Evolutionary conservation across 1,140 invertebrate species (phyloP).

Genomic region (Heliconius congener): DNA sequence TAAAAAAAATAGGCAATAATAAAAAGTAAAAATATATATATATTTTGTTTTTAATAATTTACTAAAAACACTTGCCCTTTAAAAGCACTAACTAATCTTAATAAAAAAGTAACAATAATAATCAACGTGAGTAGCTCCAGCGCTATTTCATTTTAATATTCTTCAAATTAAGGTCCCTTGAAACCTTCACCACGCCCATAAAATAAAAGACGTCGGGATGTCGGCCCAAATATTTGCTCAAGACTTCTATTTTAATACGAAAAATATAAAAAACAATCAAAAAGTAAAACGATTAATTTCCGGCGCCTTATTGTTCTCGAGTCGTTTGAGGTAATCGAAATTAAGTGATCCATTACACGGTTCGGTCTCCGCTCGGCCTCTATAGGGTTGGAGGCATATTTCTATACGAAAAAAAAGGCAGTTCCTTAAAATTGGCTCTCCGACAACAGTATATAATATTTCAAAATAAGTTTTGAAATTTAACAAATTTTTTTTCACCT

Average conservation of each 20-base stretch:
- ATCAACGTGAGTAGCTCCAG: constrained; percentile 1
- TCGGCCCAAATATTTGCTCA: constrained; percentile 12
- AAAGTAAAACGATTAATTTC: constrained; percentile 75
- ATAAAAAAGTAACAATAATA: background rate
- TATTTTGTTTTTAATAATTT: background rate
- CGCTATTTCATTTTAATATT: constrained; percentile 12
- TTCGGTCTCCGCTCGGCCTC: constrained; percentile 48
- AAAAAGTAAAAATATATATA: background rate
- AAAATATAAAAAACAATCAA: constrained; percentile 66
- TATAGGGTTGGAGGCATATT: constrained; percentile 36
- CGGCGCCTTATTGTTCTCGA: constrained; percentile 68
- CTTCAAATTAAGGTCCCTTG: constrained; percentile 20
- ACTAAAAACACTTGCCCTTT: background rate
- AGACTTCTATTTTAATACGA: constrained; percentile 35
- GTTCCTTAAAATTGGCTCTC: background rate
- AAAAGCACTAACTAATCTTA: background rate
- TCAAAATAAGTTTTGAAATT: no score
- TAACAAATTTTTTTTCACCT: no score
- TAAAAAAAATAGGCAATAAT: background rate
- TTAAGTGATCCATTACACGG: constrained; percentile 78
- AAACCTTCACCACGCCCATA: background rate
- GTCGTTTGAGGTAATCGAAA: constrained; percentile 69
- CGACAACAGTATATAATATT: no score
- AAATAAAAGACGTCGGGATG: constrained; percentile 4
- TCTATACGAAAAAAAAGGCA: background rate